Evolutionary conservation across 2,888 invertebrate genomes (phyloP).

Genomic region (Pteria penguin): DNA sequence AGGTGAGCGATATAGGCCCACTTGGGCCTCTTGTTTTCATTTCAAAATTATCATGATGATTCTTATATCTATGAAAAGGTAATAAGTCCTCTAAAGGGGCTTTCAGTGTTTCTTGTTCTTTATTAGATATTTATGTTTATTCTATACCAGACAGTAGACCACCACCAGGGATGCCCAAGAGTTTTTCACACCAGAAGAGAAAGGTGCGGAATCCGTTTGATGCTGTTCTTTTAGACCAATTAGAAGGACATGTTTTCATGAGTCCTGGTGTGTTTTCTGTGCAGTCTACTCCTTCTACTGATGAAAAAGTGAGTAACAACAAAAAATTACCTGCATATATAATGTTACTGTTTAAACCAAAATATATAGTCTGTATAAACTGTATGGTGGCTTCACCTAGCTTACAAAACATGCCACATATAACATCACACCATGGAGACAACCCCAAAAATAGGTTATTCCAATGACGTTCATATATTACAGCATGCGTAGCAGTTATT

Average conservation of each 20-base stretch:
- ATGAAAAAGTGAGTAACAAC: conserved; percentile 47
- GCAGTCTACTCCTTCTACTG: conserved; percentile 64
- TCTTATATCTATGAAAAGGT: not conserved
- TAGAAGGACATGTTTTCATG: conserved; percentile 70
- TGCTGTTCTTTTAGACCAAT: conserved; percentile 54
- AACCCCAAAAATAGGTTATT: no score
- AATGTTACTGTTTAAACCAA: no score
- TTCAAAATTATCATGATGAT: no score
- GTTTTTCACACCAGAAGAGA: conserved; percentile 24
- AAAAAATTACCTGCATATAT: not conserved
- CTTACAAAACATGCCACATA: no score
- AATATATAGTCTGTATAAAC: no score
- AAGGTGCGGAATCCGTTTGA: conserved; percentile 74
- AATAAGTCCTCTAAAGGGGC: not conserved
- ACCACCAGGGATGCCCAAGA: not conserved
- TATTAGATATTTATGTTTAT: no score
- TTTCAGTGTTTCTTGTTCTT: not conserved
- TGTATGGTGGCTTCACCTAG: no score
- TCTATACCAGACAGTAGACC: not conserved
- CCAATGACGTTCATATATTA: no score
- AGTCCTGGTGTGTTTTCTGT: conserved; percentile 75
- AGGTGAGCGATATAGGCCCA: no score
- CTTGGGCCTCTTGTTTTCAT: no score
- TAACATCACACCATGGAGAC: no score
- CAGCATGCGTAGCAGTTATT: no score